These are phyloP conservation scores for Gastracanthus pulcherrimus DNA, from an alignment of 2,888 invertebrate species.

Conservation along the genomic window DNA sequence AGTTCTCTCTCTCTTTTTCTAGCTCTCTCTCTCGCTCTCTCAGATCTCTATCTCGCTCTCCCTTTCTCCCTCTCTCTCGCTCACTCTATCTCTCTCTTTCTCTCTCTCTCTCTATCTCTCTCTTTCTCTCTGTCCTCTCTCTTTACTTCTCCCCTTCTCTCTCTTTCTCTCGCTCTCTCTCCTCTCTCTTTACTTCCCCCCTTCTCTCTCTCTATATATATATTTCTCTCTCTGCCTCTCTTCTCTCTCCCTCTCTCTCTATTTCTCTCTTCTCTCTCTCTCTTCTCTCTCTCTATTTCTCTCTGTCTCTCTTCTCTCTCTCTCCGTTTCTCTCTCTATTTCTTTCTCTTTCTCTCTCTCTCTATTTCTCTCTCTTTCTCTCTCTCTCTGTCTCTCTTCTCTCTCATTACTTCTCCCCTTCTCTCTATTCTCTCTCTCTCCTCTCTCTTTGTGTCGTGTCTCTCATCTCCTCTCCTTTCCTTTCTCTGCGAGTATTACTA, in stretches of 20 bases:
- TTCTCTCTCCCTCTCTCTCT: constrained; percentile 2
- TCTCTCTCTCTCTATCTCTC: constrained; percentile 18
- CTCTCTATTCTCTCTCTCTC: constrained; percentile 1
- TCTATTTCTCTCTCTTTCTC: not conserved
- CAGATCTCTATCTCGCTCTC: constrained; percentile 5
- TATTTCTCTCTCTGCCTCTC: no score
- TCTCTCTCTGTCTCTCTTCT: not conserved
- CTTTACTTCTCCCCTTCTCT: no score
- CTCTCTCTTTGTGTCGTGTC: constrained; percentile 7
- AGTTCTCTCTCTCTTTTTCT: constrained; percentile 4
- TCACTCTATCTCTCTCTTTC: not conserved
- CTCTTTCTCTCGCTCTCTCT: constrained; percentile 2
- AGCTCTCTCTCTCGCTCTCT: constrained; percentile 2
- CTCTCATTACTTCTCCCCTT: constrained; percentile 3
- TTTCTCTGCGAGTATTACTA: not conserved
- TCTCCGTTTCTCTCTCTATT: not conserved
- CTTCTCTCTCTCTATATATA: no score
- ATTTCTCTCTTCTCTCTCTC: no score
- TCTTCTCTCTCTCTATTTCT: constrained; percentile 2
- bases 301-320: constrained; percentile 2
- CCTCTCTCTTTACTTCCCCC: not conserved
- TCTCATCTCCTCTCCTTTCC: not conserved
- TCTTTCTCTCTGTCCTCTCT: not conserved
- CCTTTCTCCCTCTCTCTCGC: not conserved
- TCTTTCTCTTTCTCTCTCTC: constrained; percentile 8